Conservation (phyloP, 2,888 invertebrate species). For the Saturnia japonica region DNA sequence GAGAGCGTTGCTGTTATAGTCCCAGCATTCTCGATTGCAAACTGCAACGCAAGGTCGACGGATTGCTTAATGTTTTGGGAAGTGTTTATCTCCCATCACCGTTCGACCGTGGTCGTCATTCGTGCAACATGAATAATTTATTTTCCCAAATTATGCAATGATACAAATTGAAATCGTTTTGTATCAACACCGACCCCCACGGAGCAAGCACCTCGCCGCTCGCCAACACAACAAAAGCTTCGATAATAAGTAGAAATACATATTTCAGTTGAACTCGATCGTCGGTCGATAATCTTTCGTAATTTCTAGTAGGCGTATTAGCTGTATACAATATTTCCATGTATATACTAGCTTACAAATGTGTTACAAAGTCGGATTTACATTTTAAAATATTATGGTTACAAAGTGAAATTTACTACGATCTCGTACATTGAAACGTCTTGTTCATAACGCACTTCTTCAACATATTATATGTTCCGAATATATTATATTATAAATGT, state of each 20-base stretch:
- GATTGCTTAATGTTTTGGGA: conserved; percentile 56
- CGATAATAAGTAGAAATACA: conserved; percentile 34
- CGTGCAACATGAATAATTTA: conserved; percentile 65
- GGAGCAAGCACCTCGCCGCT: conserved; percentile 46
- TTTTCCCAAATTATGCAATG: conserved; percentile 72
- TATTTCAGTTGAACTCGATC: conserved; percentile 43
- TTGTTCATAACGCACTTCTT: background rate
- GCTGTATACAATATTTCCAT: background rate
- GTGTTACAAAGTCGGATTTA: conserved; percentile 9
- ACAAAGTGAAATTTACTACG: conserved; percentile 5
- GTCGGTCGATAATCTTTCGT: conserved; percentile 43
- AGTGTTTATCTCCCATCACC: conserved; percentile 59
- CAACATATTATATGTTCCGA: background rate
- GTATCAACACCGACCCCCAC: conserved; percentile 61
- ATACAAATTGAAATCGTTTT: conserved; percentile 70
- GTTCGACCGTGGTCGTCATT: conserved; percentile 50
- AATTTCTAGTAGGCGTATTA: conserved; percentile 23
- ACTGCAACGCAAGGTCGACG: conserved; percentile 54
- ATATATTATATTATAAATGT: background rate
- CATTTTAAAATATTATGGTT: background rate
- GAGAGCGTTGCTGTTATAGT: conserved; percentile 32
- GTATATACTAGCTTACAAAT: background rate
- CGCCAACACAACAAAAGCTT: conserved; percentile 49
- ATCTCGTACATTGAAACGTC: background rate
- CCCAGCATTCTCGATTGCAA: conserved; percentile 47